Percentiles rank a stretch among this genome's conserved stretches.
Evolutionary conservation across 2,888 invertebrate genomes (phyloP).

Genomic region (Andrena minutula): DNA sequence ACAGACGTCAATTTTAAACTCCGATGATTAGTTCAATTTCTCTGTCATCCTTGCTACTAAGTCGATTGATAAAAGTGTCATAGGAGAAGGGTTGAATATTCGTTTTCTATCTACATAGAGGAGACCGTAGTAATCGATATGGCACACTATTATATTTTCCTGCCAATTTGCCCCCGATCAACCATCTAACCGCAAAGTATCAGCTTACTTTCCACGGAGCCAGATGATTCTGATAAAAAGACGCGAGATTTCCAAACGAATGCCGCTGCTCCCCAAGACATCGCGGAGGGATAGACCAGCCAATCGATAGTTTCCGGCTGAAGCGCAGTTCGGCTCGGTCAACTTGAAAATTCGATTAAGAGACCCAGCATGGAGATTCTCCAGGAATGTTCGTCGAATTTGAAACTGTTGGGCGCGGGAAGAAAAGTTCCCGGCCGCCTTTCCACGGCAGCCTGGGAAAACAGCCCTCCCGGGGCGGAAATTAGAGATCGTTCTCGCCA

Average conservation of each 20-base stretch:
- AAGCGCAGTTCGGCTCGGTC: slow-evolving; percentile 42
- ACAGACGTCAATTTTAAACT: too few relatives aligned
- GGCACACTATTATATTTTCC: too few relatives aligned
- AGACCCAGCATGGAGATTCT: slow-evolving; percentile 42
- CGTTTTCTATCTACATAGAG: too few relatives aligned
- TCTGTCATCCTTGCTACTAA: too few relatives aligned
- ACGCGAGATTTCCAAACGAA: slow-evolving; percentile 14
- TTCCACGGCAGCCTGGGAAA: slow-evolving; percentile 13
- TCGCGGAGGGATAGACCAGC: slow-evolving; percentile 11
- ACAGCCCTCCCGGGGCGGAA: neutral
- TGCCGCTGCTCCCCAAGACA: neutral
- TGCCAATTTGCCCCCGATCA: neutral
- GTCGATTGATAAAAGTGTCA: too few relatives aligned
- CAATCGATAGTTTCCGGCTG: slow-evolving; percentile 48
- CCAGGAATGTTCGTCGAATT: slow-evolving; percentile 46
- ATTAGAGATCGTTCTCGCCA: slow-evolving; percentile 9
- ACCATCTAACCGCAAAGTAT: neutral
- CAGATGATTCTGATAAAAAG: slow-evolving; percentile 5
- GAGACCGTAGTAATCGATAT: too few relatives aligned
- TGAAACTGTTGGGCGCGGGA: slow-evolving; percentile 43
- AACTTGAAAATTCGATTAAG: slow-evolving; percentile 62
- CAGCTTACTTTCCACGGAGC: neutral
- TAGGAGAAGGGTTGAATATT: too few relatives aligned
- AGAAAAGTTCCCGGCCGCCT: slow-evolving; percentile 38
- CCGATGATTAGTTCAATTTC: too few relatives aligned